Evolutionary conservation across 2,888 invertebrate species (phyloP).

Genomic region (Cephus rjabovi): DNA sequence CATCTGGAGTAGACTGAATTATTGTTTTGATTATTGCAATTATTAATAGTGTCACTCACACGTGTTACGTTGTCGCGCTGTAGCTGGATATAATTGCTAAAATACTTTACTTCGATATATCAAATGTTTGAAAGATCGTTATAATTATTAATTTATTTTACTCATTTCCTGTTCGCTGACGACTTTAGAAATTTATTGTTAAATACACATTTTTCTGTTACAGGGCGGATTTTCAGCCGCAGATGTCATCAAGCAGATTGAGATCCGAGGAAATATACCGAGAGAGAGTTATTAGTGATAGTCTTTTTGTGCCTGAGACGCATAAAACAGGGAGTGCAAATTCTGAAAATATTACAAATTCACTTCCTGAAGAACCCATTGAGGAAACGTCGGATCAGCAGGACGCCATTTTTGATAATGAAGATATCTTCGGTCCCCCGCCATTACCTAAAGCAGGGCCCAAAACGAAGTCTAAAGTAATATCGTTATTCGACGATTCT

Average conservation of each 20-base stretch:
- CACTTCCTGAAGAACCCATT: constrained; percentile 5
- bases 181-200: no score
- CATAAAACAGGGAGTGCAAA: constrained; percentile 28
- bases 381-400: constrained; percentile 15
- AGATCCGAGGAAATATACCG: constrained; percentile 55
- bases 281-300: constrained; percentile 52
- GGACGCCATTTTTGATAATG: constrained; percentile 48
- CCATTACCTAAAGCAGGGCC: constrained; percentile 51
- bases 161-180: no score
- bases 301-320: constrained; percentile 40
- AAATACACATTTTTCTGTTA: constrained; percentile 10
- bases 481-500: constrained; percentile 58
- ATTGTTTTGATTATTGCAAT: background rate
- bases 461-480: constrained; percentile 50
- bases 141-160: no score
- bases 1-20: background rate
- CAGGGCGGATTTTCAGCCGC: constrained; percentile 48
- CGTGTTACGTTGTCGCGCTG: no score
- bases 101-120: no score
- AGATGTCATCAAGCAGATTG: constrained; percentile 51
- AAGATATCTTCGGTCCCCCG: constrained; percentile 58
- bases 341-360: constrained; percentile 16
- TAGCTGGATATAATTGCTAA: no score
- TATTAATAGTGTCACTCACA: no score
- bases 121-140: no score